Conservation (phyloP, 2,797 vertebrate genomes). For the Sternarchorhynchus goeldii region DNA sequence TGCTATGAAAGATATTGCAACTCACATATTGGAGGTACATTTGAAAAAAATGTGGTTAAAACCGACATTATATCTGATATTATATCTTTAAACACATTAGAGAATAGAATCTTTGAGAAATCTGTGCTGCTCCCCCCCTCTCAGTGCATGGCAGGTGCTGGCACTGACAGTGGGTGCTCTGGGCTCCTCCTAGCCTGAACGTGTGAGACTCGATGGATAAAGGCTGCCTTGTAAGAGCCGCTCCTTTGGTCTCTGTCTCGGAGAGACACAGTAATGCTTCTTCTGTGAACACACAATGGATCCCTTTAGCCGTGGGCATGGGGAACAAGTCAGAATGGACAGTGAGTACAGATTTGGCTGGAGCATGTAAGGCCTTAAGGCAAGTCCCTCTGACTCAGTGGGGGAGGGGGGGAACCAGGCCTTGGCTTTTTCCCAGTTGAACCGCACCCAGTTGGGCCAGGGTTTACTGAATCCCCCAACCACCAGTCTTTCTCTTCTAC, state of each 20-base stretch:
- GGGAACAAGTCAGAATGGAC: constrained; percentile 33
- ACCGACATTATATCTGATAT: too few species aligned
- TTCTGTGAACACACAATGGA: constrained; percentile 44
- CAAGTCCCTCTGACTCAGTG: not conserved
- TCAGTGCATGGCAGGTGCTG: constrained; percentile 41
- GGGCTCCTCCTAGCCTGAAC: constrained; percentile 4
- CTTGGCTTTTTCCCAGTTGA: constrained; percentile 2
- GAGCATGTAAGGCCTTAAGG: constrained; percentile 36
- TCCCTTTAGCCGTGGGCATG: constrained; percentile 37
- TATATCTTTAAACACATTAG: too few species aligned
- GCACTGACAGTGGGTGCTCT: constrained; percentile 30
- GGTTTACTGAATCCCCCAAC: not conserved
- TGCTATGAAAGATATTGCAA: not conserved
- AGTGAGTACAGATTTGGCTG: constrained; percentile 42
- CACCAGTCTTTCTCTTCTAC: not conserved
- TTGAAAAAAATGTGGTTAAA: too few species aligned
- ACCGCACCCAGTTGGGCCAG: constrained; percentile 2
- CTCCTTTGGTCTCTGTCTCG: constrained; percentile 35
- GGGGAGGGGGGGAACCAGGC: not conserved
- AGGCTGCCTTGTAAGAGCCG: constrained; percentile 41
- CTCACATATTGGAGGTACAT: not conserved
- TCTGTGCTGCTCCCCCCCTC: not conserved
- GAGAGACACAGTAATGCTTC: constrained; percentile 32
- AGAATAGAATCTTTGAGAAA: too few species aligned
- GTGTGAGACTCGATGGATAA: constrained; percentile 38